Evolutionary conservation across 2,888 invertebrate species (phyloP), one percentile per base, ranked within the genome.

Genomic region (Spodoptera littoralis): DNA sequence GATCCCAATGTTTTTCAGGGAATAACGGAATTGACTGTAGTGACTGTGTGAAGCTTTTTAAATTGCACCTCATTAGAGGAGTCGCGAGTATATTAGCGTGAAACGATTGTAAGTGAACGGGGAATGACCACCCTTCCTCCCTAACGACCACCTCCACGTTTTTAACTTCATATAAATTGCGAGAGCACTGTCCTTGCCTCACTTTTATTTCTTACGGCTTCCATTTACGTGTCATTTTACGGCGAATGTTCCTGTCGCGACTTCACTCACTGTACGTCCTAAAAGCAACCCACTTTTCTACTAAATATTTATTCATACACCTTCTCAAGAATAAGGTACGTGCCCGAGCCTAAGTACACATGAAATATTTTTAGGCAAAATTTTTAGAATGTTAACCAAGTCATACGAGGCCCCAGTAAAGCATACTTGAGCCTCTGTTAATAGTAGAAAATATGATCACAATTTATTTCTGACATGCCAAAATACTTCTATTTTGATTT

Each of bases 31-130:
- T 58, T 52, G 42, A 56, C 45, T 45, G 51, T 67, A 69, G 48
- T 63, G 60, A 61, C 52, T 53, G 44, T 51, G 48, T 72, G 69
- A 68, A 60, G 62, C 65, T 66, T 68, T 70, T 70, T 57, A 76
- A 81, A 81, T 79, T 78, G 74, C 77, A 77, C 65, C 78, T 85
- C 82, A 79, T 85, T 83, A 85, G 74, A 70, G 60, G 53, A 75
- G 78, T 73, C 55, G 60, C 72, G 73, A 74, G 81, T 80, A 81
- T 83, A 85, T 84, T 79, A 73, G 70, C 73, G 75, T 76, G 72
- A 79, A 86, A 80, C 69, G 80, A 80, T 83, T 76, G 79, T 77
- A 73, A 74, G 77, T 71, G 76, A 73, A 74, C 72, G 66, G 63
- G 45, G 72, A 77, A 73, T 73, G 65, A 70, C 65, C 76, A 36